A percentile compares a stretch with the other conserved stretches of the same genome.
These are phyloP conservation scores for Patiria pectinifera DNA, from an alignment of 53 echinoderm and acorn worm genomes.

Conservation along the genomic window DNA sequence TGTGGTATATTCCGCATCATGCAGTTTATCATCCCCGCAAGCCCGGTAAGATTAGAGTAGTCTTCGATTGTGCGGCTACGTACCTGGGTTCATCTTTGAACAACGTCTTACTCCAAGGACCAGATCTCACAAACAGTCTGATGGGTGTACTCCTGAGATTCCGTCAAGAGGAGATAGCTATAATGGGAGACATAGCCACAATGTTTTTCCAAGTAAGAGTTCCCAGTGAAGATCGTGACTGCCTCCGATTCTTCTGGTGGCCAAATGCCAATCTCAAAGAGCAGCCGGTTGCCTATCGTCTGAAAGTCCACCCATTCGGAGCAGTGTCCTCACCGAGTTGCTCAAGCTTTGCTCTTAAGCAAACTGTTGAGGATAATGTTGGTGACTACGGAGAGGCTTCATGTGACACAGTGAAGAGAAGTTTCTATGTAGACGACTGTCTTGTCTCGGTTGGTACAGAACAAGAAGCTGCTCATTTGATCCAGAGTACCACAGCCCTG, in stretches of 20 bases:
- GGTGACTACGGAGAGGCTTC: background rate
- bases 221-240: constrained; percentile 35
- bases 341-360: constrained; percentile 46
- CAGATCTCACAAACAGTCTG: constrained; percentile 73
- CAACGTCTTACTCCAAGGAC: constrained; percentile 61
- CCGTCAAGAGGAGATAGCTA: constrained; percentile 62
- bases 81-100: constrained; percentile 71
- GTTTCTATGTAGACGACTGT: constrained; percentile 59
- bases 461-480: constrained; percentile 25
- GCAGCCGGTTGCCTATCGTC: constrained; percentile 33
- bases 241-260: constrained; percentile 59
- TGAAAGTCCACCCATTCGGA: constrained; percentile 55
- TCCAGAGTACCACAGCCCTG: constrained; percentile 13
- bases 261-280: constrained; percentile 24
- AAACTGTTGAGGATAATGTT: constrained; percentile 6
- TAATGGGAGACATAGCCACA: constrained; percentile 44
- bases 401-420: constrained; percentile 19
- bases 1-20: too few species aligned
- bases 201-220: constrained; percentile 64
- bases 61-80: constrained; percentile 66
- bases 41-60: constrained; percentile 69
- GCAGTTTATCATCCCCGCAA: too few species aligned
- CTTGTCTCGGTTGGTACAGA: constrained; percentile 29
- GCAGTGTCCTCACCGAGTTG: constrained; percentile 60
- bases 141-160: constrained; percentile 70